phyloP scores from a whole-genome alignment of 2,797 vertebrate genomes.

The Chaetodon trifasciatus region DNA sequence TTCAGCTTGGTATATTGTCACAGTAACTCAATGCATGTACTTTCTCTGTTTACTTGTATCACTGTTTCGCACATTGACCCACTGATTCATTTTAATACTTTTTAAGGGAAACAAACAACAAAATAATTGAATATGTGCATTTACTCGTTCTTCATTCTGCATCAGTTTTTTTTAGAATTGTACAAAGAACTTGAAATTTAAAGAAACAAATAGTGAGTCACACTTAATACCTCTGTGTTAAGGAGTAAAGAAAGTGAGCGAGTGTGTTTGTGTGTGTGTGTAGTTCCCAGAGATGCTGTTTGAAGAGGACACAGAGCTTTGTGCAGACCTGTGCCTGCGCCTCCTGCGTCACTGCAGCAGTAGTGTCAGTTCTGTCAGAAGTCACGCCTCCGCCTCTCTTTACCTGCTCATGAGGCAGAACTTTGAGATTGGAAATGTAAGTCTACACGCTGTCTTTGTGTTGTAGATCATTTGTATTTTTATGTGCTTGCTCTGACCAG shows the following conservation, averaged over 20 bases:
- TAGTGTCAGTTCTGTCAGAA: conserved; percentile 87
- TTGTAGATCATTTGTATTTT: neutral
- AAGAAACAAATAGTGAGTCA: neutral
- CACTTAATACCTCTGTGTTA: neutral
- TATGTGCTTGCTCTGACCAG: neutral
- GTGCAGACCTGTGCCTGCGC: conserved; percentile 92
- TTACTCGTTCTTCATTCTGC: neutral
- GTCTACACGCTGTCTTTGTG: conserved; percentile 31
- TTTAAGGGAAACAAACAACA: neutral
- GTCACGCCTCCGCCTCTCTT: conserved; percentile 93
- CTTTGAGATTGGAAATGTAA: conserved; percentile 94
- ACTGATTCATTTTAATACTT: neutral
- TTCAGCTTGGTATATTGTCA: neutral
- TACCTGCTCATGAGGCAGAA: conserved; percentile 97
- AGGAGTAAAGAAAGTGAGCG: neutral
- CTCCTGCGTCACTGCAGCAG: conserved; percentile 94
- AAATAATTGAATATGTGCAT: neutral
- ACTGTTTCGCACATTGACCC: neutral
- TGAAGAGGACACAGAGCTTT: conserved; percentile 94
- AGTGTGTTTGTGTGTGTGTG: conserved; percentile 28
- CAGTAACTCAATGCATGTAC: neutral
- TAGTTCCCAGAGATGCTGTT: conserved; percentile 96
- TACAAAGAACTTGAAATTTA: neutral
- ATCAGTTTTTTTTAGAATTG: neutral
- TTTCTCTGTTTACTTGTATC: neutral